Base-by-base conservation (phyloP, 2,888 invertebrate species). In the Diaphora mendica region DNA sequence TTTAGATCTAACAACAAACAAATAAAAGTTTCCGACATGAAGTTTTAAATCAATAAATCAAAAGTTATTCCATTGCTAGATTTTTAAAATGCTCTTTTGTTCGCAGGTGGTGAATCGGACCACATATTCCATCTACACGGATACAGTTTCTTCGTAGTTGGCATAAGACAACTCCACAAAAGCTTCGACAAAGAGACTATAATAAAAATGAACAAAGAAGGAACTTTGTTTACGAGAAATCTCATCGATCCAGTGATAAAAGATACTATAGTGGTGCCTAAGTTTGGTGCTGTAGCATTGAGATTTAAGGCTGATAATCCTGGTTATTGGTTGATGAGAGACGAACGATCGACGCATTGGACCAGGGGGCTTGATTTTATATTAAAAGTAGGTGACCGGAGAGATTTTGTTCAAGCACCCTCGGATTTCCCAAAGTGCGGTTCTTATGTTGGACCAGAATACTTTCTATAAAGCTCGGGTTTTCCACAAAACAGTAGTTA, bases 321-420 rank as follows among this genome's bases (percentile, higher is more conserved):
- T 85, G 98, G 98, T 23, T 97, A 97, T 84, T 98, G 98, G 98
- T 96, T 98, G 91, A 96, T 98, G 89, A 96, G 98, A 82, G 98
- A 98, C 82, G 98, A 98, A 88, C 96, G 97, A 70, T 96, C 97
- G 0, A 96, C 96, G 33, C 97, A 97, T 81, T 97, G 97, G 97
- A 97, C 97, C 0, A 96, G 97, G 79, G 98, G 98, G 0, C 93
- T 98, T 88, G 97, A 97, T 79, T 96, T 98, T 73, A 96, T 98
- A 44, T 90, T 98, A 26, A 97, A 97, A 91, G 97, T 98, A 5
- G 98, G 98, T 0, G 96, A 96, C 68, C 87, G 93, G 51, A 89
- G 93, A 35, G 97, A 98, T 85, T 97, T 98, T 90, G 96, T 97
- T 0, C 90, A 96, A 69, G 96, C 97, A 0, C 98, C 98, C 0